Evolutionary conservation across 2,888 invertebrate species (phyloP), one percentile per base, ranked within the genome.

Genomic region (Altica lythri): DNA sequence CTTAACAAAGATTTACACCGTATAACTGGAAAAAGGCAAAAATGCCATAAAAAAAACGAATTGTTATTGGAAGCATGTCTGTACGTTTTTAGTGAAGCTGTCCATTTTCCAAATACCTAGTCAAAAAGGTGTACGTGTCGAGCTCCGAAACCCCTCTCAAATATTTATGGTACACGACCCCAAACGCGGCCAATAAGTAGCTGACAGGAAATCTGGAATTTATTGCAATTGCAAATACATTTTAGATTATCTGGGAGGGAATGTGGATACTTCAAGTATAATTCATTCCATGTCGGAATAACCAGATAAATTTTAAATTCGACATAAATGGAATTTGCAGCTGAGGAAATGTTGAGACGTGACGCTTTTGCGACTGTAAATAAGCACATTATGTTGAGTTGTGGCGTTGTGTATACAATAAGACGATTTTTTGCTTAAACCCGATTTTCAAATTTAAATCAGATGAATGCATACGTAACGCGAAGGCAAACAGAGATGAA

Each of bases 41-140:
- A n/a, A n/a, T n/a, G n/a, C n/a, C n/a, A 45, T 52, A 60, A 60
- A 65, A 57, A 59, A 57, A 62, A 44, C 52, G 62, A 64, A 67
- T 69, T 69, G 65, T 63, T 65, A 72, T 69, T 64, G 66, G 64
- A 56, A 60, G 55, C 71, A 68, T 67, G 71, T 64, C 55, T 62
- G 55, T 37, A 60, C 25, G 66, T 71, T 71, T 71, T 71, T 67
- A 63, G 62, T 61, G 62, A 63, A 68, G 66, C 68, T 70, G 71
- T 71, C 70, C 68, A 70, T 70, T 71, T 69, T 61, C 65, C 70
- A 65, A 69, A 68, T 69, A 68, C 66, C 67, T 63, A 68, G 68
- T 68, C 70, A 71, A 72, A 68, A 70, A 67, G 65, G 60, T 54
- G 63, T 58, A 67, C 68, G 66, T 68, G 68, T 51, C 32, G 29